phyloP scores from a whole-genome alignment of 2,797 vertebrate genomes.

The Phyllotis vaccarum region DNA sequence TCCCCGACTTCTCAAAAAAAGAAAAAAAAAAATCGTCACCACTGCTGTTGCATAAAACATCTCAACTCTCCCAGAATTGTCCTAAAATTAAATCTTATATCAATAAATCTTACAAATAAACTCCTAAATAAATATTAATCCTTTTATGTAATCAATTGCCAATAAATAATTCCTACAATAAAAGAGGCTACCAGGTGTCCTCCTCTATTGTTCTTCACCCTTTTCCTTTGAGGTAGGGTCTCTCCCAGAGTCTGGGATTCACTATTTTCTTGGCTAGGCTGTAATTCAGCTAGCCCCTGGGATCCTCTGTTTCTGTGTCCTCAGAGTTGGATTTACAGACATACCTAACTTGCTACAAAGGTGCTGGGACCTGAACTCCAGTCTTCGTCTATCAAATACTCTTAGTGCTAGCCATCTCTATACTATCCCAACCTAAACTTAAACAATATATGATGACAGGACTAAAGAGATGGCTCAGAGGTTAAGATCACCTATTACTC shows the following conservation, averaged over 20 bases:
- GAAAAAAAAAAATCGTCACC: too few species aligned
- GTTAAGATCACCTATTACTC: not conserved
- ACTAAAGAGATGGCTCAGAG: not conserved
- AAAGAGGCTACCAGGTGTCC: not conserved
- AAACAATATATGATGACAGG: not conserved
- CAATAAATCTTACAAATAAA: too few species aligned
- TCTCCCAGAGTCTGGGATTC: not conserved
- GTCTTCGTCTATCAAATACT: not conserved
- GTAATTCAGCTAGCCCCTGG: not conserved
- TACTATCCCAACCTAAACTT: not conserved
- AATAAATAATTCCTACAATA: too few species aligned
- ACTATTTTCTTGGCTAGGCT: not conserved
- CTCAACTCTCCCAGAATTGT: too few species aligned
- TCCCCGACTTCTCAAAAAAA: too few species aligned
- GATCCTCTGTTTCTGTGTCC: not conserved
- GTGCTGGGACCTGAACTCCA: not conserved
- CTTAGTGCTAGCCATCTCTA: not conserved
- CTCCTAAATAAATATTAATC: too few species aligned
- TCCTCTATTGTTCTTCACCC: not conserved
- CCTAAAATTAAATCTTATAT: too few species aligned
- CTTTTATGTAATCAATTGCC: too few species aligned
- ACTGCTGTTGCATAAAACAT: too few species aligned
- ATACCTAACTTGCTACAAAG: too few species aligned
- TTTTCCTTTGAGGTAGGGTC: not conserved
- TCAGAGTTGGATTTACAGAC: not conserved